A percentile compares a stretch with the other conserved stretches of the same genome.
These are phyloP conservation scores for Lamellibrachia luymesi DNA, from an alignment of 1,140 invertebrate species.

Conservation along the genomic window DNA sequence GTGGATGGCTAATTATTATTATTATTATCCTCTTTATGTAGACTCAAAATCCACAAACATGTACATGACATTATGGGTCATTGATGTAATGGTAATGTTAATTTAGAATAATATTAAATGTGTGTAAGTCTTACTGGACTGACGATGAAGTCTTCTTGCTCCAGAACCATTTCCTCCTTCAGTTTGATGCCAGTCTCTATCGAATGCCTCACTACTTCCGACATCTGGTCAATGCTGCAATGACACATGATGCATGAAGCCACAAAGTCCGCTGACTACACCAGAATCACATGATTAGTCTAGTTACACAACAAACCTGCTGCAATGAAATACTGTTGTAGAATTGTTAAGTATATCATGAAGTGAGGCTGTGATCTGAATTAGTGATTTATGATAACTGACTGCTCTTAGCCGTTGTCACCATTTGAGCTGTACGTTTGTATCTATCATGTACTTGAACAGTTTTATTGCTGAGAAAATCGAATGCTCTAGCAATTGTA, in stretches of 20 bases:
- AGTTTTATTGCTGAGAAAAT: no score
- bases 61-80: no score
- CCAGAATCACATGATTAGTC: background rate
- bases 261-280: background rate
- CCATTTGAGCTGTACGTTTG: background rate
- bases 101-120: no score
- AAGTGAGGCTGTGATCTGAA: background rate
- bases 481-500: background rate
- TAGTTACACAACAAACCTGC: slow-evolving; percentile 28
- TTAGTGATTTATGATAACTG: slow-evolving; percentile 14
- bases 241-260: background rate
- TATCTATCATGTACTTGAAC: background rate
- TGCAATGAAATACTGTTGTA: slow-evolving; percentile 28
- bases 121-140: slow-evolving; percentile 39
- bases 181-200: slow-evolving; percentile 49
- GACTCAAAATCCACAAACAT: background rate
- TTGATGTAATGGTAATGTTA: no score
- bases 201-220: slow-evolving; percentile 46
- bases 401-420: background rate
- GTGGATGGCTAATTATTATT: no score
- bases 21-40: no score
- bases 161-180: slow-evolving; percentile 46
- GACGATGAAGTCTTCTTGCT: slow-evolving; percentile 53
- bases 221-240: slow-evolving; percentile 54
- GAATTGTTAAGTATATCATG: no score